Evolutionary conservation across 2,113 vertebrate genomes (phyloP).

Genomic region (Tachysurus vachellii): DNA sequence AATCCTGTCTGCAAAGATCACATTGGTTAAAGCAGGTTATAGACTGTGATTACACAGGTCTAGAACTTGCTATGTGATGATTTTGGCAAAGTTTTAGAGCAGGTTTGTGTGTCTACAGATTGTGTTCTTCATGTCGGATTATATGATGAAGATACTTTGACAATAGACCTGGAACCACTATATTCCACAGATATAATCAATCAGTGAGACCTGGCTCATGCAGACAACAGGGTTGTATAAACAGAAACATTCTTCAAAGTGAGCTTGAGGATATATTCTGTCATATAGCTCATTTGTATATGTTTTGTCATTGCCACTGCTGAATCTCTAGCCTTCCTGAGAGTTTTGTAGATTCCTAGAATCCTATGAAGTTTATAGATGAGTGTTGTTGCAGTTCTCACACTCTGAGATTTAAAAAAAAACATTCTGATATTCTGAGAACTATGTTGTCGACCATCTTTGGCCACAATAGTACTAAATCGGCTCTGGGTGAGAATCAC

Average conservation of each 20-base stretch:
- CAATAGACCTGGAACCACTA: not conserved
- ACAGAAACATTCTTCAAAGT: not conserved
- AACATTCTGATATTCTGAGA: not conserved
- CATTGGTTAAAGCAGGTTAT: not conserved
- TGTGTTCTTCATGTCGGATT: not conserved
- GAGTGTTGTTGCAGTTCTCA: not conserved
- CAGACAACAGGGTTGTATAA: not conserved
- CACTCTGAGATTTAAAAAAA: not conserved
- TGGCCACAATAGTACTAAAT: not conserved
- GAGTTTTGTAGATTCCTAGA: not conserved
- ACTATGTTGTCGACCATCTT: not conserved
- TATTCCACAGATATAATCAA: not conserved
- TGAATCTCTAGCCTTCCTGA: not conserved
- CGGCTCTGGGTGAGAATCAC: not conserved
- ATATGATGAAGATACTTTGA: not conserved
- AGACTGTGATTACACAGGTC: not conserved
- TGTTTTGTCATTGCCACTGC: not conserved
- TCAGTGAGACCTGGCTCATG: not conserved
- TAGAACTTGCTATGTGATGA: not conserved
- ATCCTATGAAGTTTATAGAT: not conserved
- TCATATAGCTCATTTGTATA: not conserved
- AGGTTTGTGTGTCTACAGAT: not conserved
- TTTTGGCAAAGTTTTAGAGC: not conserved
- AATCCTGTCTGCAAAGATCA: not conserved
- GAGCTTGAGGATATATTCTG: not conserved